Evolutionary conservation across 1,140 invertebrate genomes (phyloP), one percentile per base, ranked within the genome.

Genomic region (Drosophila truncata): DNA sequence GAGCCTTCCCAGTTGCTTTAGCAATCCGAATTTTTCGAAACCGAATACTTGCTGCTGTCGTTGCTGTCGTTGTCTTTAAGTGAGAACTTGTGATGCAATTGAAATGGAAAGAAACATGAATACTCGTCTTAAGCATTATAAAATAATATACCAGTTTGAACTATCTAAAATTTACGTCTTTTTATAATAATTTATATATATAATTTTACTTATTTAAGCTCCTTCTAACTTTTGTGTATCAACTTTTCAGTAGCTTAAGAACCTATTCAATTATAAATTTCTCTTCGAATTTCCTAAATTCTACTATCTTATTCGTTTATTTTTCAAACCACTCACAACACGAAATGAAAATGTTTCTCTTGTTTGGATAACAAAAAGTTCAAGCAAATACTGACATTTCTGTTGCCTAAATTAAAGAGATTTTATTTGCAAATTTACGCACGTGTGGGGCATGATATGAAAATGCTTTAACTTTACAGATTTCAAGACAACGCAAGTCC

Each of bases 341-440:
- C 23, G 2, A n/a, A 47, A 16, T 47, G 8, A n/a, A 47, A 49
- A 27, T 8, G 25, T 49, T 49, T 49, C 8, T 1, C 23, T 49
- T n/a, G 20, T 27, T 49, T 3, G 23, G 23, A 4, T 47, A 3
- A 16, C 14, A 25, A 25, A 47, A 49, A 49, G 25, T 49, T 49
- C 16, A 27, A 0, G 11, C 25, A 29, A 49, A 27, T 27, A 11
- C 46, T 49, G 10, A 6, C 16, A 27, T 29, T 6, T 49, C 47
- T n/a, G 25, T 29, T 3, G 10, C 4, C 9, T 6, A 4, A 49
- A 49, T 29, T 18, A 13, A 29, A 49, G 16, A 7, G 47, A 29
- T 49, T 27, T 49, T 27, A n/a, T 27, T 49, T 49, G 23, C 46
- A 49, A 49, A 27, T 49, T 49, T 27, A 49, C 25, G 14, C 46